These are phyloP conservation scores for Drosophila parvula DNA, from an alignment of 1,140 invertebrate species.

Conservation along the genomic window DNA sequence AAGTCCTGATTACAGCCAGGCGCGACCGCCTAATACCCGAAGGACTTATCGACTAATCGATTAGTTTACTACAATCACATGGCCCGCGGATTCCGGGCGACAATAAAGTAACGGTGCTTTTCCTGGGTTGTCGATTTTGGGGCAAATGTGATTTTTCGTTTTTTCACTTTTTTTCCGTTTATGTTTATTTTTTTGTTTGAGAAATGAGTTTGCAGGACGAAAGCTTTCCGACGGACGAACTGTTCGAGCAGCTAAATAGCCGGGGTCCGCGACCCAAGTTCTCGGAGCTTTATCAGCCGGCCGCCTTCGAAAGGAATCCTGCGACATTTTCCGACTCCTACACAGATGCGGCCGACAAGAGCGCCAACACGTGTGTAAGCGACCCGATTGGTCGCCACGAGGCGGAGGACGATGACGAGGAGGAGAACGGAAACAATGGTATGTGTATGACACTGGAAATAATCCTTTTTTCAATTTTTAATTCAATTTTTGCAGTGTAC, in stretches of 20 bases:
- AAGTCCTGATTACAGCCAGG: no score
- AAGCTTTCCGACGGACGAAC: conserved; percentile 61
- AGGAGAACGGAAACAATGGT: conserved; percentile 18
- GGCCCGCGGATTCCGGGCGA: not conserved
- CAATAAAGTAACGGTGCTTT: conserved; percentile 17
- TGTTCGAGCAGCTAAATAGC: conserved; percentile 52
- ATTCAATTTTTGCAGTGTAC: conserved; percentile 3
- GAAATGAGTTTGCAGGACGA: conserved; percentile 62
- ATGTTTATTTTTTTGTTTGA: not conserved
- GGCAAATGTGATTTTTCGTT: not conserved
- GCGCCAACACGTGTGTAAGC: conserved; percentile 62
- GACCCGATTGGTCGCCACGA: conserved; percentile 51
- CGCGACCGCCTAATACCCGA: no score
- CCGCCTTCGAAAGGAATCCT: conserved; percentile 38
- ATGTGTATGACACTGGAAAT: not conserved
- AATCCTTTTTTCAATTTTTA: no score
- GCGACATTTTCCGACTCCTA: conserved; percentile 57
- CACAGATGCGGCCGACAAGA: conserved; percentile 46
- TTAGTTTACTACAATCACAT: not conserved
- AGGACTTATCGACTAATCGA: no score
- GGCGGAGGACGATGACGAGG: conserved; percentile 32
- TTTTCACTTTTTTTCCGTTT: not conserved
- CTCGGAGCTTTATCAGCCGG: conserved; percentile 37
- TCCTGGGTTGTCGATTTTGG: not conserved
- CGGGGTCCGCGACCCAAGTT: conserved; percentile 18